Conservation (phyloP, 2,888 invertebrate genomes). For the Heliothis peltigera region DNA sequence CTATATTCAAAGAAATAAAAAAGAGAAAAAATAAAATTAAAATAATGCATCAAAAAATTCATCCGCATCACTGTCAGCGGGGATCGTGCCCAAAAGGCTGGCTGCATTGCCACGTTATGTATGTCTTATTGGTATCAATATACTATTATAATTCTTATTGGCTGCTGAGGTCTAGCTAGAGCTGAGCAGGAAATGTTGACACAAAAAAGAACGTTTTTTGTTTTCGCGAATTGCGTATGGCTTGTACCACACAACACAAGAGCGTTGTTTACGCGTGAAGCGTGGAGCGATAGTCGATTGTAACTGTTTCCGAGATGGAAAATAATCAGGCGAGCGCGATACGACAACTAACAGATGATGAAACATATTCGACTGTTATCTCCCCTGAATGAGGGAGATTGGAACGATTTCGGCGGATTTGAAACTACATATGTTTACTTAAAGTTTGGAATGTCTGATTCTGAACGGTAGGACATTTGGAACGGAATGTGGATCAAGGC, state of each 20-base stretch:
- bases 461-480: conserved; percentile 18
- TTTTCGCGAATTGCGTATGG: background rate
- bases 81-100: too few relatives aligned
- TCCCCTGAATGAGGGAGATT: conserved; percentile 34
- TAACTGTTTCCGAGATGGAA: conserved; percentile 83
- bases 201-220: too few relatives aligned
- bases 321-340: conserved; percentile 83
- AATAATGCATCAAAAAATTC: too few relatives aligned
- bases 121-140: too few relatives aligned
- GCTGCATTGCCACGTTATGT: too few relatives aligned
- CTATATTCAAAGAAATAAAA: too few relatives aligned
- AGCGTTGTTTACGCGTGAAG: conserved; percentile 77
- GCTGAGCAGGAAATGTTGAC: too few relatives aligned
- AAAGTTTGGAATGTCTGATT: conserved; percentile 9
- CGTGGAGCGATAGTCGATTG: conserved; percentile 80
- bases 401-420: conserved; percentile 7
- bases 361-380: conserved; percentile 60
- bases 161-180: too few relatives aligned
- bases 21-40: too few relatives aligned
- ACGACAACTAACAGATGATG: conserved; percentile 77
- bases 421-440: conserved; percentile 7
- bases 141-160: too few relatives aligned
- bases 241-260: conserved; percentile 73
- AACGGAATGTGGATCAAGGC: conserved; percentile 5
- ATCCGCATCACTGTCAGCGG: too few relatives aligned